Evolutionary conservation across 1,140 invertebrate genomes (phyloP).

Genomic region (Euwallacea fornicatus): DNA sequence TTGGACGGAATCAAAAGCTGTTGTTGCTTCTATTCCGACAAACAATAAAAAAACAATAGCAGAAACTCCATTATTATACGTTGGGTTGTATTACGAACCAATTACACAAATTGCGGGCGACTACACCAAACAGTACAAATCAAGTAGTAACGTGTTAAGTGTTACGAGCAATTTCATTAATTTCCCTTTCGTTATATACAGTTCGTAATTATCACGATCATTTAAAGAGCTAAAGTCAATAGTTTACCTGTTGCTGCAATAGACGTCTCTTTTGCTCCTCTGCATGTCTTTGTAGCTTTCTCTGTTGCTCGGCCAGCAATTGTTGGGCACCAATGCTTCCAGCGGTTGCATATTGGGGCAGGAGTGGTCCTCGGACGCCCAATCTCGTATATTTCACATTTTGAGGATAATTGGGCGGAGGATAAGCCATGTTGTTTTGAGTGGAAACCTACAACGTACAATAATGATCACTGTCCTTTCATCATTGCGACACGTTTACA

Average conservation of each 20-base stretch:
- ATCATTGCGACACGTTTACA: not conserved
- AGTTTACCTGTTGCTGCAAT: constrained; percentile 59
- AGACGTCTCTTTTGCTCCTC: constrained; percentile 57
- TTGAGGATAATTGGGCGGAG: constrained; percentile 36
- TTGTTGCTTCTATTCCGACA: constrained; percentile 61
- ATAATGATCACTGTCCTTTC: not conserved
- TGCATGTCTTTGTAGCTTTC: constrained; percentile 39
- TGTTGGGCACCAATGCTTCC: constrained; percentile 43
- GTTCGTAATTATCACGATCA: no score
- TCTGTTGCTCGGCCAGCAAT: constrained; percentile 48
- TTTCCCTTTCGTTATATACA: no score
- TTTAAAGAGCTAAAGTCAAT: not conserved
- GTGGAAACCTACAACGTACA: constrained; percentile 12
- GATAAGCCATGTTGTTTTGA: constrained; percentile 47
- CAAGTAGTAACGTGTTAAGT: no score
- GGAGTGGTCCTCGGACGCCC: constrained; percentile 1
- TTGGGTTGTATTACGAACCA: no score
- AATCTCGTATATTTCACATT: not conserved
- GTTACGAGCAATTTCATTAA: no score
- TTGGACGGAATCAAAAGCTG: constrained; percentile 68
- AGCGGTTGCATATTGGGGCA: constrained; percentile 22
- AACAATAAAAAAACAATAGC: constrained; percentile 41
- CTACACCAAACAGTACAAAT: no score
- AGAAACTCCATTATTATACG: no score
- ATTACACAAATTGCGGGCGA: no score